Percentiles rank a stretch among this genome's conserved stretches.
phyloP scores from a whole-genome alignment of 1,140 invertebrate genomes.

The Panagrolaimus sp. region DNA sequence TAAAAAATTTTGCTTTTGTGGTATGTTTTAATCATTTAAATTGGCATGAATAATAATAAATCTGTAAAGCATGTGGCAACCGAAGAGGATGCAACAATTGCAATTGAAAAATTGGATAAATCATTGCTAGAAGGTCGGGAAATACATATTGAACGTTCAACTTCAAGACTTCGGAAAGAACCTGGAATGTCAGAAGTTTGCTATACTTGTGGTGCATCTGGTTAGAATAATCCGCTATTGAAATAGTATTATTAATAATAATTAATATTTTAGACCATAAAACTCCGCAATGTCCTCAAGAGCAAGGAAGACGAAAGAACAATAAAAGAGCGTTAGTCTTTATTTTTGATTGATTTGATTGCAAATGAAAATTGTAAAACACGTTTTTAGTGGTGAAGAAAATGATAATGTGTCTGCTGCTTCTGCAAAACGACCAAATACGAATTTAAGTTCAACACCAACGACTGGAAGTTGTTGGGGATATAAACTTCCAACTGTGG shows the following conservation, averaged over 20 bases:
- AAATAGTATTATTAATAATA: too few relatives aligned
- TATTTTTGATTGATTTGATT: not conserved
- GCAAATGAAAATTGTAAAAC: not conserved
- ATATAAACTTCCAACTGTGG: not conserved
- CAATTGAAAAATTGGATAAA: slow-evolving; percentile 51
- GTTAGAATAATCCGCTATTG: too few relatives aligned
- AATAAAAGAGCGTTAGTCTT: slow-evolving; percentile 18
- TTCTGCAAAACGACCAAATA: not conserved
- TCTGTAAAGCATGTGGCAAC: slow-evolving; percentile 47
- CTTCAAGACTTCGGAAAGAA: slow-evolving; percentile 41
- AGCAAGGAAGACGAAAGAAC: slow-evolving; percentile 33
- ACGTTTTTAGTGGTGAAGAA: not conserved
- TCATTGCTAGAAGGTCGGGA: slow-evolving; percentile 47
- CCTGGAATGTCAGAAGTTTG: slow-evolving; percentile 49
- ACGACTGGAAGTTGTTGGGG: slow-evolving; percentile 12
- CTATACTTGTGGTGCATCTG: slow-evolving; percentile 54
- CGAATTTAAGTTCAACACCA: not conserved
- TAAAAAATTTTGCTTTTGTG: slow-evolving; percentile 58
- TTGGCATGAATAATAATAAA: not conserved
- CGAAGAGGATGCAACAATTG: slow-evolving; percentile 48
- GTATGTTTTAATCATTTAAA: slow-evolving; percentile 35
- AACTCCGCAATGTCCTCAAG: slow-evolving; percentile 52
- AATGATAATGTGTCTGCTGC: not conserved
- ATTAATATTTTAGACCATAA: slow-evolving; percentile 58
- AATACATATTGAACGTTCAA: slow-evolving; percentile 51